Percentiles rank a stretch among this genome's conserved stretches.
phyloP scores from a whole-genome alignment of 2,888 invertebrate species.

The Encarsia formosa region DNA sequence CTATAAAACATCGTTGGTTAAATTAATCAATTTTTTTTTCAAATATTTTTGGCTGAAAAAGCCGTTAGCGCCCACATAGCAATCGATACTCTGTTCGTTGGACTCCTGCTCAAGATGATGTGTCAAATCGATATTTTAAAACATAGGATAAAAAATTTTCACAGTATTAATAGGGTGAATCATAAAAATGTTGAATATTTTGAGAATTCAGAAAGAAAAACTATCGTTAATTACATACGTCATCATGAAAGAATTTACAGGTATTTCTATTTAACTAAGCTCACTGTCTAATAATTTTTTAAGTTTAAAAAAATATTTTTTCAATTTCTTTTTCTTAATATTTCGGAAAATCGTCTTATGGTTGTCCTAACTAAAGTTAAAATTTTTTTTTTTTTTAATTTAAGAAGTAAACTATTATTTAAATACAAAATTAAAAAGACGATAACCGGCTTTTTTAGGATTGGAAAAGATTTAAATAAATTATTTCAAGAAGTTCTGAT shows the following conservation, averaged over 20 bases:
- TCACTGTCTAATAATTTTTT: neutral
- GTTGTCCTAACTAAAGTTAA: too few relatives aligned
- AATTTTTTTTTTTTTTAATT: too few relatives aligned
- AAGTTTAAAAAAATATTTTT: too few relatives aligned
- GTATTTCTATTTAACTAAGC: neutral
- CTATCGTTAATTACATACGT: neutral
- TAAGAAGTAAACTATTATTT: too few relatives aligned
- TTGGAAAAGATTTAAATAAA: slow-evolving; percentile 7
- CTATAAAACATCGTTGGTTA: too few relatives aligned
- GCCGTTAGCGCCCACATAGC: slow-evolving; percentile 4
- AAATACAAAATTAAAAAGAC: neutral
- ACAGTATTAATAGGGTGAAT: too few relatives aligned
- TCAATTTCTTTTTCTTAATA: too few relatives aligned
- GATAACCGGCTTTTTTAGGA: slow-evolving; percentile 1
- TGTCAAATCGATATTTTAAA: slow-evolving; percentile 8
- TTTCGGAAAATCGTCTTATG: too few relatives aligned
- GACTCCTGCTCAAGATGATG: slow-evolving; percentile 3
- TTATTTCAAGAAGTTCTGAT: slow-evolving; percentile 11
- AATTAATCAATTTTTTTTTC: too few relatives aligned
- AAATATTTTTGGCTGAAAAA: too few relatives aligned
- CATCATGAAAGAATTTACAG: slow-evolving; percentile 16
- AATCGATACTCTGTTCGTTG: slow-evolving; percentile 15
- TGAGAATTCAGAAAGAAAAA: neutral
- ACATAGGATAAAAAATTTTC: slow-evolving; percentile 7
- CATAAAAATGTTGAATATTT: neutral